Conservation (phyloP, 1,140 invertebrate genomes). For the Drosophila rhopaloa region DNA sequence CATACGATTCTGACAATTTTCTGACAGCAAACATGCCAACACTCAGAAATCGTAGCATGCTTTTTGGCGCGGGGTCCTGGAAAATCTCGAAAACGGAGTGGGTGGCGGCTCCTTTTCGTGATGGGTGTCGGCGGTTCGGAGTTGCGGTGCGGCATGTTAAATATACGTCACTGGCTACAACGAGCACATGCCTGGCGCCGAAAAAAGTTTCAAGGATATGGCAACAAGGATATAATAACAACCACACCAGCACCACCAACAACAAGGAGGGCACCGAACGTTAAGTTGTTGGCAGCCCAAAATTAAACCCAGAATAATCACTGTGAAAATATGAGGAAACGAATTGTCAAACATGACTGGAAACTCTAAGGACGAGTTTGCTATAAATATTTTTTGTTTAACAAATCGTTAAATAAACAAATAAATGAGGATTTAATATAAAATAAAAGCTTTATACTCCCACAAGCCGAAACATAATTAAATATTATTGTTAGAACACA, state of each 20-base stretch:
- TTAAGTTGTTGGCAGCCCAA: constrained; percentile 68
- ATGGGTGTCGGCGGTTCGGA: constrained; percentile 55
- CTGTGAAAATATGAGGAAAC: constrained; percentile 13
- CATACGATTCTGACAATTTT: constrained; percentile 81
- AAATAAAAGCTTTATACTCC: too few species aligned
- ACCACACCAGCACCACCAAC: constrained; percentile 29
- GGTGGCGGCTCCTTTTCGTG: constrained; percentile 11
- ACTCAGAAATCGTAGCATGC: constrained; percentile 73
- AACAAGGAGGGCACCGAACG: constrained; percentile 37
- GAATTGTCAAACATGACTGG: too few species aligned
- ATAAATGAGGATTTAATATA: too few species aligned
- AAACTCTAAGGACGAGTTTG: too few species aligned
- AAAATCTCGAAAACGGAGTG: constrained; percentile 1
- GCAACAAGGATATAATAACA: constrained; percentile 37
- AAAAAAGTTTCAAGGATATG: constrained; percentile 80
- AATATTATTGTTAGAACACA: too few species aligned
- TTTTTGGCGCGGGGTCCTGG: constrained; percentile 32
- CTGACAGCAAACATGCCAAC: constrained; percentile 82
- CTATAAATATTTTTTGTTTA: too few species aligned
- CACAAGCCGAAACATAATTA: too few species aligned
- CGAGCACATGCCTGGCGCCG: constrained; percentile 76
- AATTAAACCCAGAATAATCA: constrained; percentile 52
- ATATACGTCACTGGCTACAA: constrained; percentile 78
- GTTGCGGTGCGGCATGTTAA: constrained; percentile 81
- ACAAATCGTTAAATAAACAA: not conserved